Base-by-base conservation (phyloP, 2,888 invertebrate genomes). In the Ceramica pisi region DNA sequence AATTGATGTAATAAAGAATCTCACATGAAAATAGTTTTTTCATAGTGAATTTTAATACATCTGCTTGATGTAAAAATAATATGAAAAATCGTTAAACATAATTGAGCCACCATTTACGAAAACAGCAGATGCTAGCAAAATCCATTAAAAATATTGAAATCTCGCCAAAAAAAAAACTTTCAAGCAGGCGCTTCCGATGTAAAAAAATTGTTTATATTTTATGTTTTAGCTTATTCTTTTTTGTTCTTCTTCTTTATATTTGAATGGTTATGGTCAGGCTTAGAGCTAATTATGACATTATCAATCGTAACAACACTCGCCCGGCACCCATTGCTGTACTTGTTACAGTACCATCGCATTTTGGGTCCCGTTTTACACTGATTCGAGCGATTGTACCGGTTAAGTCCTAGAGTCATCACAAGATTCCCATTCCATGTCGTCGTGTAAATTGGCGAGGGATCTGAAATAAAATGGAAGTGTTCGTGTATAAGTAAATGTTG, bases 191-290 rank as follows among this genome's bases (percentile, higher is more conserved):
- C 31, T 31, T 31, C 6, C 31, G 31, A 31, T 31, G 31, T 31
- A 4, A 31, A 31, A 31, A 31, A 6, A 4, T 31, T 31, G 31
- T 31, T 31, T 31, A 6, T n/a, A 31, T 31, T 31, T 31, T 31
- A 6, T 31, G 31, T 31, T 31, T 31, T 31, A 31, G 31, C 31
- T 31, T 26, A 4, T 31, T 2, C 6, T 31, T 5, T 31, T 31
- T 31, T 31, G 31, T 31, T 31, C 31, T 31, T 31, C 5, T 44
- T 44, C 16, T 44, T 44, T 44, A 12, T 23, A 35, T 38, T 61
- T 50, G 16, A 67, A 78, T 87, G 87, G 21, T 77, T 85, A 65
- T 87, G 87, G 16, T 21, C 35, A 10, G n/a, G n/a, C 16, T 63
- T 67, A 31, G 63, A 57, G 8, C 9, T 35, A n/a, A 73, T 10